Conservation (phyloP, 2,797 vertebrate species). For the Mus caroli region DNA sequence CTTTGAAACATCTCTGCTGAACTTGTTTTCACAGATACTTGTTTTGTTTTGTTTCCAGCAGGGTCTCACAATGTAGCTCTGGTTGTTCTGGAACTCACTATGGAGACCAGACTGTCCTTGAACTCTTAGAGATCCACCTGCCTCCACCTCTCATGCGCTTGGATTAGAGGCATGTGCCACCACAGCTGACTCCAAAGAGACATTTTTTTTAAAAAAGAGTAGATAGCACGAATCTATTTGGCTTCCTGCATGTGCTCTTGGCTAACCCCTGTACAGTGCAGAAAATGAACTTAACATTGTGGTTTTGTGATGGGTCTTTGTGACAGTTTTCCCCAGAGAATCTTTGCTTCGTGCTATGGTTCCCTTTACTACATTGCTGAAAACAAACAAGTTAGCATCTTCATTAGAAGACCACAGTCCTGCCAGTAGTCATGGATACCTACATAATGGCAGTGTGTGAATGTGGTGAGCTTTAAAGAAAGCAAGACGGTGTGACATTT, state of each 20-base stretch:
- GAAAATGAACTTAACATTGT: not conserved
- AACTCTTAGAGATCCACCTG: not conserved
- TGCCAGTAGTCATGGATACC: not conserved
- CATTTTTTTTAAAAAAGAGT: not conserved
- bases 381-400: not conserved
- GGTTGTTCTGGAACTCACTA: not conserved
- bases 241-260: not conserved
- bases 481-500: not conserved
- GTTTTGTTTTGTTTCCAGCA: not conserved
- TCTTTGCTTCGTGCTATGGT: conserved; percentile 23
- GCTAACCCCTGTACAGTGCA: not conserved
- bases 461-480: not conserved
- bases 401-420: not conserved
- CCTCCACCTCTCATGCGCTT: too few species aligned
- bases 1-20: conserved; percentile 6
- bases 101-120: not conserved
- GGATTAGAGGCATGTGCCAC: not conserved
- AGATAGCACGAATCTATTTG: not conserved
- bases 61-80: not conserved
- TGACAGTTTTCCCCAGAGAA: conserved; percentile 17
- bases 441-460: not conserved
- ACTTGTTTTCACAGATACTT: not conserved
- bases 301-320: not conserved
- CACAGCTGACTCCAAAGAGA: not conserved
- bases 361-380: not conserved